Evolutionary conservation across 2,888 invertebrate species (phyloP), one percentile per base, ranked within the genome.

Genomic region (Melipona bicolor): DNA sequence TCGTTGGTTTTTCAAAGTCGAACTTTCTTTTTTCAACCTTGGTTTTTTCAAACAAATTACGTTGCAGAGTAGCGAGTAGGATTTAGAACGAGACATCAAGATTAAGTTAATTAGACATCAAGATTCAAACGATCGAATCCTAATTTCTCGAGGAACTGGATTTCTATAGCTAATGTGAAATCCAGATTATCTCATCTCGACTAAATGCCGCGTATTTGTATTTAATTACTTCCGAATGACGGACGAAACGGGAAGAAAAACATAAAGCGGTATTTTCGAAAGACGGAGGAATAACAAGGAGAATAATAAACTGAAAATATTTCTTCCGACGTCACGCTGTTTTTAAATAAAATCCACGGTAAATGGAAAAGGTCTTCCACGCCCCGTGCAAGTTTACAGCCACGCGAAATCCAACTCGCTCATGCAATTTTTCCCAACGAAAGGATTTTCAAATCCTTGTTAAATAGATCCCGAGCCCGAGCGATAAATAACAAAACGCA

Each of bases 401-500:
- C 36, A 54, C 13, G n/a, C 50, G 21, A 49, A 27, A 43, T 49
- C 21, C 72, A 21, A 9, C 19, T 27, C 21, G 21, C 2, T 11
- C 15, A 0, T 1, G 43, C 21, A 73, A 72, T 64, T 54, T 36
- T 65, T 52, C 19, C n/a, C 52, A 24, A 2, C 36, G 24, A 13
- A 24, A 36, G 43, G 32, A 64, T 75, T 67, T 56, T n/a, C 2
- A 59, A 52, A 61, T 71, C 15, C 54, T 78, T 56, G 36, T 54
- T 72, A 81, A 68, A 59, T 77, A 19, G 4, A 62, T 17, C 24
- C 27, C 0, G 17, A 17, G 4, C 15, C 4, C 43, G 43, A 43
- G 24, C 21, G 52, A 61, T 67, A 79, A 71, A 81, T 72, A 67
- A 65, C 13, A 32, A 49, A 79, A 61, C 52, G 50, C 68, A 24